A percentile compares a stretch with the other conserved stretches of the same genome.
Evolutionary conservation across 64 coral and sea anemone species (phyloP).

Genomic region (Montipora capricornis): DNA sequence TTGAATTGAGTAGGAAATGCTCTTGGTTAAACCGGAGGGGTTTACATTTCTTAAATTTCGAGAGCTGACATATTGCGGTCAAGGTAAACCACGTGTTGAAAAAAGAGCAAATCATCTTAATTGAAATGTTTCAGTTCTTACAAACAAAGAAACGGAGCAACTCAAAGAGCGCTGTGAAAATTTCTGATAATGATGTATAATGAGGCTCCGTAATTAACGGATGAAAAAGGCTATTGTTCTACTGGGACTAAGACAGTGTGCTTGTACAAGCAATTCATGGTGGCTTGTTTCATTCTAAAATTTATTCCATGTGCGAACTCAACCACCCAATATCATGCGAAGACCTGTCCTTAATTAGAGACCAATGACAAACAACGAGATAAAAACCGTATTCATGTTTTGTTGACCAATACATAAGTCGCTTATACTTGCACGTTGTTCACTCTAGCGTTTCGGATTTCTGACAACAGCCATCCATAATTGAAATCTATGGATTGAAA

Average conservation of each 20-base stretch:
- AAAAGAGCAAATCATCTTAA: slow-evolving; percentile 18
- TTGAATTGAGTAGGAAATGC: background rate
- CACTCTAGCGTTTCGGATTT: slow-evolving; percentile 27
- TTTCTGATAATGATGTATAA: slow-evolving; percentile 30
- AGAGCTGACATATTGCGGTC: background rate
- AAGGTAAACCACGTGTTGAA: slow-evolving; percentile 34
- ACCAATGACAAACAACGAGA: background rate
- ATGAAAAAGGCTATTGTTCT: background rate
- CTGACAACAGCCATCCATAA: background rate
- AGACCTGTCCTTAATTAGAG: background rate
- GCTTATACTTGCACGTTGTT: slow-evolving; percentile 35
- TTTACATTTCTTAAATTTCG: background rate
- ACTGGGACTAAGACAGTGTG: background rate
- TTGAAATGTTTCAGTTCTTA: background rate
- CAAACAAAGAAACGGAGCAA: slow-evolving; percentile 11
- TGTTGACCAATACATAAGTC: background rate
- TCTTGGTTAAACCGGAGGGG: background rate
- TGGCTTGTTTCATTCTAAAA: slow-evolving; percentile 19
- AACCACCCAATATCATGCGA: background rate
- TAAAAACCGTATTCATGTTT: background rate
- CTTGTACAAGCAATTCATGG: slow-evolving; percentile 14
- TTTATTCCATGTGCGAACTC: slow-evolving; percentile 53
- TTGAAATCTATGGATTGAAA: background rate
- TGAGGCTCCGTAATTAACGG: background rate
- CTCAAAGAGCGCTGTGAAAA: background rate